Base-by-base conservation (phyloP, 2,797 vertebrate species). In the Sardinella longiceps region DNA sequence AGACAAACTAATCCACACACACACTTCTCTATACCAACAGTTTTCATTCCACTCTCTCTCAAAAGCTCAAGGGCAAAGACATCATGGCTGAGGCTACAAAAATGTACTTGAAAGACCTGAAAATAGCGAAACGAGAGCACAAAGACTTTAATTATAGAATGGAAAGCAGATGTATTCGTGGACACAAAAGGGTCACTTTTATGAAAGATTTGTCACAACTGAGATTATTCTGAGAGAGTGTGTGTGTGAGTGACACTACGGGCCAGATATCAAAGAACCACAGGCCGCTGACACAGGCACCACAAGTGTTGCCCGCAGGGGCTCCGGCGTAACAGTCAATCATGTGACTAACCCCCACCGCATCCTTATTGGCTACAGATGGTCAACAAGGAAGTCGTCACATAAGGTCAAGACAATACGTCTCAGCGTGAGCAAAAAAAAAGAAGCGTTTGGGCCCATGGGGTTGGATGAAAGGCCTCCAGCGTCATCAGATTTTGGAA, bases 331-430 rank as follows among this genome's bases (percentile, higher is more conserved):
- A 77, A 83, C 70, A 77, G 70, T 77, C 33, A 81, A 85, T 63
- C 87, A 88, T 86, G 89, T 89, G 88, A 89, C 85, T 77, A 1
- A 39, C 33, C 81, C 48, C 6, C 80, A 85, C 82, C 80, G 70
- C 53, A 90, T 63, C 84, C 77, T 80, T 48, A 77, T 30, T 48
- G 84, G 83, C 48, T 80, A 53, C 77, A 80, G 84, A 14, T 86
- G 28, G n/a, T 33, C 20, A 80, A 80, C 80, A 82, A 53, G 43
- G 6, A 70, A 15, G n/a, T 43, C 37, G 28, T 63, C 63, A 82
- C 43, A 66, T 45, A 60, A 80, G 48, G 28, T 84, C 80, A 70
- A 84, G 43, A 39, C 39, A 51, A 63, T 80, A 63, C 84, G 77
- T 45, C 66, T 84, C 58, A 63, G 77, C 33, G 33, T 50, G 12